Base-by-base conservation (phyloP, 1,140 invertebrate species). In the Stegodyphus mimosarum region DNA sequence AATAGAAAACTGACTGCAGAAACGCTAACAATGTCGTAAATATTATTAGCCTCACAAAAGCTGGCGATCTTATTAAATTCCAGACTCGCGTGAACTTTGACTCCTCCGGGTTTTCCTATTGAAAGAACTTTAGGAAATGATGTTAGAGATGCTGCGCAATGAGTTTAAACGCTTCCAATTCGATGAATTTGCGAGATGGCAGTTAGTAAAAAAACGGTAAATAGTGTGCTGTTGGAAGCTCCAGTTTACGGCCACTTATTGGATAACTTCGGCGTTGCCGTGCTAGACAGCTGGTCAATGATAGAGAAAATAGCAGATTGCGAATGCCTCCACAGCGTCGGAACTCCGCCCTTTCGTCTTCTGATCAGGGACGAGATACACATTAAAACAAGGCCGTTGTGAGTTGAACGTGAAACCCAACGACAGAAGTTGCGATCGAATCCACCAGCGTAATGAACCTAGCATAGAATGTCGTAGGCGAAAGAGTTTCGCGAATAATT, bases 211-310 rank as follows among this genome's bases (percentile, higher is more conserved):
- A 33, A 33, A 33, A 33, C 33, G 33, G 33, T 33, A 33, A 33
- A 33, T 33, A 33, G 33, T 33, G 33, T 33, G 33, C 33, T 33
- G 33, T 33, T 33, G 33, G 33, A 33, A 33, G 33, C 33, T 33
- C 33, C 33, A 33, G 33, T 33, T 60, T 15, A 49, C 48, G 33
- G 51, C 63, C 69, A 60, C 18, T 80, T 80, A 80, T 80, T 80
- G 78, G 78, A 80, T 69, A 48, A 69, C 67, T 67, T 11, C 64
- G 33, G 33, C 33, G 33, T 33, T 33, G 33, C 33, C 69, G 9
- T 15, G 15, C 10, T 9, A 69, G 69, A 75, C 81, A 83, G 81
- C 81, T 83, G 81, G 71, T 67, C 81, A 83, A 69, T 64, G 79
- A 74, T 48, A 55, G 49, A 64, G 69, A 73, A 83, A 83, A 73